phyloP scores from a whole-genome alignment of 2,113 vertebrate genomes.

The Lichenostomus cassidix region DNA sequence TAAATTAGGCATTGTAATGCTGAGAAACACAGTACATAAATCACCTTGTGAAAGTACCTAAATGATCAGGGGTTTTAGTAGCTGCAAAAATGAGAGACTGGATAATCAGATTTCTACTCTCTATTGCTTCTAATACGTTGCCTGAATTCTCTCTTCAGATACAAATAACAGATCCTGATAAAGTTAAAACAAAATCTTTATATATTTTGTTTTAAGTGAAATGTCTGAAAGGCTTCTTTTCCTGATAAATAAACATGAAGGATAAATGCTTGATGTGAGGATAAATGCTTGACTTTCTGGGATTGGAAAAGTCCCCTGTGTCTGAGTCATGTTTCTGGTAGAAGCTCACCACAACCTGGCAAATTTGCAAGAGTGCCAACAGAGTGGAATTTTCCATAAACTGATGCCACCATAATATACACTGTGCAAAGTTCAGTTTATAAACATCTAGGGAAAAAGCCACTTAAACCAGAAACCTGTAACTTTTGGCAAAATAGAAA shows the following conservation, averaged over 20 bases:
- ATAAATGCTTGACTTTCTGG: background rate
- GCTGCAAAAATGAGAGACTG: background rate
- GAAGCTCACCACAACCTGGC: background rate
- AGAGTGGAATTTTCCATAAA: background rate
- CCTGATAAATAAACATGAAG: background rate
- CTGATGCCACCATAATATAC: background rate
- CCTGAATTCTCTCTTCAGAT: background rate
- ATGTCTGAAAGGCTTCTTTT: background rate
- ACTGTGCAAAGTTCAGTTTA: background rate
- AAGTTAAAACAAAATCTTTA: background rate
- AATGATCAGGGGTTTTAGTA: background rate
- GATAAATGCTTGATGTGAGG: background rate
- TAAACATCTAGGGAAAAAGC: background rate
- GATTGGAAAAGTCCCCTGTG: background rate
- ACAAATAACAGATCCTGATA: background rate
- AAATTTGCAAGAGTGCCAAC: background rate
- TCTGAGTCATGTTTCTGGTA: conserved; percentile 1
- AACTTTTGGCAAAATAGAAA: background rate
- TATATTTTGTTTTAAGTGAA: background rate
- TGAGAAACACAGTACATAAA: background rate
- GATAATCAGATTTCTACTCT: background rate
- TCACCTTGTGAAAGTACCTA: background rate
- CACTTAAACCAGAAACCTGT: background rate
- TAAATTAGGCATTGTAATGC: background rate
- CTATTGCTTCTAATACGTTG: background rate